A percentile compares a stretch with the other conserved stretches of the same genome.
Evolutionary conservation across 2,888 invertebrate species (phyloP).

Genomic region (Lycia hirtaria): DNA sequence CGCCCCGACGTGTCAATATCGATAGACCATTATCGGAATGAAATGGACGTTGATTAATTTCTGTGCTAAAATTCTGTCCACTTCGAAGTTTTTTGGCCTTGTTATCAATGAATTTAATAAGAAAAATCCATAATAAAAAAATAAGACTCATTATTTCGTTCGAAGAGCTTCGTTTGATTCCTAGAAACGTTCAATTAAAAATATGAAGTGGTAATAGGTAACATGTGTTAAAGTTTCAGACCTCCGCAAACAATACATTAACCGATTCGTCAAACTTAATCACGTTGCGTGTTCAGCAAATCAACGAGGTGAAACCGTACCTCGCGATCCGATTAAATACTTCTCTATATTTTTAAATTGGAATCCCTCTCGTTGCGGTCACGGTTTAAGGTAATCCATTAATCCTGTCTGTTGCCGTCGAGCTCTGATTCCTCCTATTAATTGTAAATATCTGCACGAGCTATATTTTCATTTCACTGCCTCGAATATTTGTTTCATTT

Average conservation of each 20-base stretch:
- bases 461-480: slow-evolving; percentile 3
- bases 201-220: slow-evolving; percentile 3
- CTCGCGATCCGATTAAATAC: slow-evolving; percentile 48
- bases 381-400: slow-evolving; percentile 58
- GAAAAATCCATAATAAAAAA: slow-evolving; percentile 24
- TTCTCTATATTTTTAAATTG: slow-evolving; percentile 53
- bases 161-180: slow-evolving; percentile 11
- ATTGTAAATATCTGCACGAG: slow-evolving; percentile 21
- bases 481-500: slow-evolving; percentile 8
- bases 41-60: slow-evolving; percentile 44
- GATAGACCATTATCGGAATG: slow-evolving; percentile 45
- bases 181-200: slow-evolving; percentile 5
- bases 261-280: slow-evolving; percentile 43
- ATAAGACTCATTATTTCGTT: background rate
- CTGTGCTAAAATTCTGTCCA: slow-evolving; percentile 45
- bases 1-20: slow-evolving; percentile 45
- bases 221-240: slow-evolving; percentile 31
- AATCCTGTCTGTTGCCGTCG: slow-evolving; percentile 43
- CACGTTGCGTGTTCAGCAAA: slow-evolving; percentile 39
- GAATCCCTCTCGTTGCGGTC: slow-evolving; percentile 51
- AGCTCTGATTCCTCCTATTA: slow-evolving; percentile 40
- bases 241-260: slow-evolving; percentile 37
- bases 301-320: slow-evolving; percentile 42
- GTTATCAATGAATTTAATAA: slow-evolving; percentile 38
- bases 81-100: slow-evolving; percentile 43